Evolutionary conservation across 2,113 vertebrate genomes (phyloP).

Genomic region (Archocentrus centrarchus): DNA sequence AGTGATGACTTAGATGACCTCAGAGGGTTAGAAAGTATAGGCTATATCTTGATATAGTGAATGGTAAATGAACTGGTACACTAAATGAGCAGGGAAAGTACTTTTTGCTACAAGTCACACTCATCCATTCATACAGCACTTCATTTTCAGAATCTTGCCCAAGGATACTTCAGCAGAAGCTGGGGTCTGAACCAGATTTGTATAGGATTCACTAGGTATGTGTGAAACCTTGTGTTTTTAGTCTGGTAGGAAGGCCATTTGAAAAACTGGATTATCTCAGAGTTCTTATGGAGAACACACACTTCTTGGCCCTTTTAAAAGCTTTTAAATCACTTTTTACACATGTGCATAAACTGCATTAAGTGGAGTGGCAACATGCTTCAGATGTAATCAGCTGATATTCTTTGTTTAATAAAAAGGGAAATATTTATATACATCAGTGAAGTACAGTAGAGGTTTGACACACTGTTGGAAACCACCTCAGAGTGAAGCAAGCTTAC

Average conservation of each 20-base stretch:
- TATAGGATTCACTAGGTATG: background rate
- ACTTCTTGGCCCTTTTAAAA: background rate
- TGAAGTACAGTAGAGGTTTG: too few relatives aligned
- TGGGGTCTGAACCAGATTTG: background rate
- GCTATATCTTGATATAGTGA: background rate
- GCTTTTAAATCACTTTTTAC: background rate
- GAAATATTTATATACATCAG: too few relatives aligned
- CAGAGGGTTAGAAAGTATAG: background rate
- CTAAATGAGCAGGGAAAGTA: background rate
- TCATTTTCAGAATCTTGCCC: too few relatives aligned
- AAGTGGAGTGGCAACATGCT: too few relatives aligned
- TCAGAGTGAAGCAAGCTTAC: too few relatives aligned
- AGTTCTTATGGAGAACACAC: background rate
- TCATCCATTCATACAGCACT: background rate
- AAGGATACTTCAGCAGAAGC: too few relatives aligned
- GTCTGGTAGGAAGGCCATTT: background rate
- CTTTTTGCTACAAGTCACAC: background rate
- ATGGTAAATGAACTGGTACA: too few relatives aligned
- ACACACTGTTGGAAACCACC: too few relatives aligned
- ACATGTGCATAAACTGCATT: too few relatives aligned
- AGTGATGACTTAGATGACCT: background rate
- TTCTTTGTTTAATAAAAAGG: background rate
- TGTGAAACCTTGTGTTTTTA: background rate
- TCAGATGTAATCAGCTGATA: background rate
- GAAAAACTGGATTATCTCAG: background rate